Base-by-base conservation (phyloP, 2,888 invertebrate genomes). In the Stenotaenia linearis region DNA sequence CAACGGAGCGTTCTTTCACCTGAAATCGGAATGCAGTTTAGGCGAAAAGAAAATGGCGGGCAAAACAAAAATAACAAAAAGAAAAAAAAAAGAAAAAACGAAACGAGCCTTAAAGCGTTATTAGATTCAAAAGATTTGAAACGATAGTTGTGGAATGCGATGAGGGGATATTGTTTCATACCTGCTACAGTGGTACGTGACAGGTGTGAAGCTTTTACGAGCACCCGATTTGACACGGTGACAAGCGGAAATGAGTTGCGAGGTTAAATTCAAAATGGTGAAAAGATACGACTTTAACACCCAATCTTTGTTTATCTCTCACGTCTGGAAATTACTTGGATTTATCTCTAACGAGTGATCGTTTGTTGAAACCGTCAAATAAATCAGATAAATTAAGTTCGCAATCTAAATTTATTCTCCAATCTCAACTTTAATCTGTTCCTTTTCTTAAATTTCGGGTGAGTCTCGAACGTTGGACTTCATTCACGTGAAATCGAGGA, bases 1-100 rank as follows among this genome's bases (percentile, higher is more conserved):
- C 69, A 69, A 69, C 69, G 25, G 69, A 69, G 69, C 69, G 69
- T 69, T 69, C 23, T 69, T 69, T 28, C 69, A 69, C 69, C 69
- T 69, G 69, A 69, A 10, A 10, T 28, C 69, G 25, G n/a, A 69
- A 69, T 9, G 25, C 69, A 28, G 6, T 23, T 69, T 69, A 15
- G 28, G 69, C 28, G 6, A 69, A 69, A 61, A 61, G 21, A 61
- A 69, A 69, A 69, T 69, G 25, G 28, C 23, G 61, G 61, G 6
- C 10, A n/a, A 28, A 69, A 69, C 15, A 69, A 69, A 69, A 9
- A 45, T 7, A 45, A 69, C 15, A 69, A 69, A 69, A 28, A 15
- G 9, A 69, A 69, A 4, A 1, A 23, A 25, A 61, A 25, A 61
- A 25, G 25, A 25, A 61, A 61, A 23, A n/a, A 18, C 10, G n/a